Percentiles rank a stretch among this genome's conserved stretches.
phyloP scores from a whole-genome alignment of 2,797 vertebrate species.

The Apogon talboti region DNA sequence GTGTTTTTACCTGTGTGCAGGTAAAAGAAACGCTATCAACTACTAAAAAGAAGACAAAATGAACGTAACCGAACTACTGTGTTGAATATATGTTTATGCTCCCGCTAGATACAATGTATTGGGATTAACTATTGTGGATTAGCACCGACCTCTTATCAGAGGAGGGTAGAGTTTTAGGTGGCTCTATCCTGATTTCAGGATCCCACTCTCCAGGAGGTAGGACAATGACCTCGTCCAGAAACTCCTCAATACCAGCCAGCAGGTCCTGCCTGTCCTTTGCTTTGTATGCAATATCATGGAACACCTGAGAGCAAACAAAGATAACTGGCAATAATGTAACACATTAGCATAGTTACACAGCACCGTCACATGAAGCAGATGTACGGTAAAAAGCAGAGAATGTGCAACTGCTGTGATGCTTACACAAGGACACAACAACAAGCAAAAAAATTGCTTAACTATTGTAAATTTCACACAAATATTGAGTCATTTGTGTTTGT shows the following conservation, averaged over 20 bases:
- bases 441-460: not conserved
- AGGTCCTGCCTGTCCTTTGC: conserved; percentile 94
- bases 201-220: conserved; percentile 99
- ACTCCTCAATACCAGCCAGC: conserved; percentile 97
- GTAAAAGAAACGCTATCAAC: too few species aligned
- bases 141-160: conserved; percentile 93
- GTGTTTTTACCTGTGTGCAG: too few species aligned
- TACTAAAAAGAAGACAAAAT: too few species aligned
- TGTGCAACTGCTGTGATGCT: not conserved
- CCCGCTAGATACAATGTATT: not conserved
- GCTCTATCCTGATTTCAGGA: conserved; percentile 97
- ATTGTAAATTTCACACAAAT: conserved; percentile 22
- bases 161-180: conserved; percentile 95
- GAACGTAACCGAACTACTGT: too few species aligned
- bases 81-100: not conserved
- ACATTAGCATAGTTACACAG: not conserved
- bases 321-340: conserved; percentile 3
- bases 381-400: not conserved
- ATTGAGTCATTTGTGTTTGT: not conserved
- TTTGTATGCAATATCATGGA: conserved; percentile 98
- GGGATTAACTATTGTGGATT: conserved; percentile 15
- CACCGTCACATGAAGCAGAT: not conserved
- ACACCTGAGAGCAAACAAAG: conserved; percentile 84
- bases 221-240: conserved; percentile 97
- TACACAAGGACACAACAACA: not conserved